Evolutionary conservation across 2,888 invertebrate genomes (phyloP), one percentile per base, ranked within the genome.

Genomic region (Carterocephalus palaemon): DNA sequence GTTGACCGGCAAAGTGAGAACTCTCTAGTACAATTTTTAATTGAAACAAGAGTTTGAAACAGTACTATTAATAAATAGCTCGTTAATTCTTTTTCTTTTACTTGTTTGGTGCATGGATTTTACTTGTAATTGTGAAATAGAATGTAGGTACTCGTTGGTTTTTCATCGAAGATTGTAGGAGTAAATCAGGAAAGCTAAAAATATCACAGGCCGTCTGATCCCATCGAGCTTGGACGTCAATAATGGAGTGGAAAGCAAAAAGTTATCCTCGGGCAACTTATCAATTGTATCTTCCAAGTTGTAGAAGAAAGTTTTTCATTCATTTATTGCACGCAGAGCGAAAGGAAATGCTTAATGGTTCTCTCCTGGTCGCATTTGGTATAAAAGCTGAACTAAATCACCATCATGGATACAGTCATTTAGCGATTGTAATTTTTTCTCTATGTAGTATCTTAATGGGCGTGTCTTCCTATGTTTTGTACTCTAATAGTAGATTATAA

Each of bases 221-320:
- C 60, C 57, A 61, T 58, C 57, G 55, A 65, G 62, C 56, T 70
- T 54, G 57, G 60, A 60, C 69, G 66, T 75, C 77, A 77, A 78
- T 81, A 80, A 76, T 72, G 64, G 72, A 70, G 62, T 62, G 57
- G 60, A 66, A 69, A 68, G 74, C 72, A 76, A 75, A 78, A 81
- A 80, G 75, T 80, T 75, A 64, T 70, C 78, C 70, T 51, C 58
- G 54, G 64, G 71, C 76, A 64, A 77, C 73, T 80, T 83, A 79
- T 79, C 79, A 80, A 79, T 80, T 79, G 79, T 78, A 75, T 79
- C 79, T 70, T 57, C 57, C 51, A 66, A 76, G 70, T 77, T 72
- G 62, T 54, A 64, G 62, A 55, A 54, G 56, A 57, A 64, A 75
- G 70, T 76, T 82, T 77, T 74, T 75, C 69, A 75, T 75, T 74